A percentile compares a stretch with the other conserved stretches of the same genome.
Conservation (phyloP, 2,797 vertebrate genomes). For the Merluccius polli region DNA sequence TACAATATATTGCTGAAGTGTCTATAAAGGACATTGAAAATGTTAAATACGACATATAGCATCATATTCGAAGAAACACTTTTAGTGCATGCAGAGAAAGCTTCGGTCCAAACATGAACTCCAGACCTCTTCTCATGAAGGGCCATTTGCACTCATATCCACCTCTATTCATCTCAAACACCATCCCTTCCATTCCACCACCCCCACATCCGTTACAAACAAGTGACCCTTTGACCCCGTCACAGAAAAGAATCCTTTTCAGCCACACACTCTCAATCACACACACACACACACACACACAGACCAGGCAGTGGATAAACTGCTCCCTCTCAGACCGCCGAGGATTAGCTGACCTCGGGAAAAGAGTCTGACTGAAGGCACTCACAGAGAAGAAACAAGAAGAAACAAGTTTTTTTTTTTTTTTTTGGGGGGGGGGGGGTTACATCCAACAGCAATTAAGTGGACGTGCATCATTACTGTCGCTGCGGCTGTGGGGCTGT, state of each 20-base stretch:
- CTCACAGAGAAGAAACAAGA: constrained; percentile 40
- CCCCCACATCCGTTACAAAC: constrained; percentile 48
- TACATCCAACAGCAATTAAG: constrained; percentile 48
- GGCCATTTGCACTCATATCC: constrained; percentile 11
- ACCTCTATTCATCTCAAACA: constrained; percentile 22
- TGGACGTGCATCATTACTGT: constrained; percentile 8
- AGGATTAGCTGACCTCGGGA: constrained; percentile 64
- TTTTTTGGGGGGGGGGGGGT: too few species aligned
- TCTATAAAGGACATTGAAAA: neutral
- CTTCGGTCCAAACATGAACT: neutral
- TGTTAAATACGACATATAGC: neutral
- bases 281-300: constrained; percentile 43
- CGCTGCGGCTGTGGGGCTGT: neutral
- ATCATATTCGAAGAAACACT: too few species aligned
- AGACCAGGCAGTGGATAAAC: constrained; percentile 49
- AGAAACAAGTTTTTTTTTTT: constrained; percentile 43
- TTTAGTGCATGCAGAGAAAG: neutral
- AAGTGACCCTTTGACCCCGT: constrained; percentile 41
- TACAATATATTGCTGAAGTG: neutral
- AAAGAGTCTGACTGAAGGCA: constrained; percentile 53
- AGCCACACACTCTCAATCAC: constrained; percentile 32
- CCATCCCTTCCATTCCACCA: constrained; percentile 20
- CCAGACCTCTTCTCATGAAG: constrained; percentile 9
- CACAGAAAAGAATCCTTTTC: constrained; percentile 45
- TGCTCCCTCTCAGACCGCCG: constrained; percentile 56